Evolutionary conservation across 2,113 vertebrate genomes (phyloP).

Genomic region (Oncorhynchus clarkii): DNA sequence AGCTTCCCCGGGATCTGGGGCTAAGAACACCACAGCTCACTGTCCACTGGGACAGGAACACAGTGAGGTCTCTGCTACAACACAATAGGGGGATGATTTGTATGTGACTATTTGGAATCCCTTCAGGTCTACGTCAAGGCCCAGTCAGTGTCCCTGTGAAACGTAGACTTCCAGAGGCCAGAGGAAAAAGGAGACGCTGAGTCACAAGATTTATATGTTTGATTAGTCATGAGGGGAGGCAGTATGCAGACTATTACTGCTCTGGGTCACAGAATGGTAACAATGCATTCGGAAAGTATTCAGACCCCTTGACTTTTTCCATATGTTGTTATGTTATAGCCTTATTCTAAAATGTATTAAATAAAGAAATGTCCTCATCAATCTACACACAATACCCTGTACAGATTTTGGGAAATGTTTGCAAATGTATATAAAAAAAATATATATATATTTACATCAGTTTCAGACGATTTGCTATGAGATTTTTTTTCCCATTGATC

Average conservation of each 20-base stretch:
- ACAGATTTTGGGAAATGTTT: no score
- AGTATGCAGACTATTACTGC: neutral
- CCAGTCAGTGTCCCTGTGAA: neutral
- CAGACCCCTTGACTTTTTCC: neutral
- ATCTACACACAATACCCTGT: no score
- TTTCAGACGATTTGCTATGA: no score
- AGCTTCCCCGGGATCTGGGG: conserved; percentile 64
- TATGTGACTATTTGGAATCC: conserved; percentile 40
- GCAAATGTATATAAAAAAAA: no score
- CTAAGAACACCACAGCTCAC: conserved; percentile 60
- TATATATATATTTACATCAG: no score
- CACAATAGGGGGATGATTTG: conserved; percentile 17
- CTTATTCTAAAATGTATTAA: no score
- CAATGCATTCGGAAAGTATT: no score
- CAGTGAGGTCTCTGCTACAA: conserved; percentile 35
- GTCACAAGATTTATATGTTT: conserved; percentile 16
- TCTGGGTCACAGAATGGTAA: neutral
- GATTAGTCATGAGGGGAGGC: conserved; percentile 21
- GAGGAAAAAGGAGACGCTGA: neutral
- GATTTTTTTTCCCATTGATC: no score
- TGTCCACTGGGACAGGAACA: conserved; percentile 53
- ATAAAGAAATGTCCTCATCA: no score
- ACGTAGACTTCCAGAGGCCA: neutral
- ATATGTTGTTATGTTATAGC: no score
- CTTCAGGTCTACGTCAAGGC: conserved; percentile 19